Base-by-base conservation (phyloP, 2,888 invertebrate species). In the Aelia acuminata region DNA sequence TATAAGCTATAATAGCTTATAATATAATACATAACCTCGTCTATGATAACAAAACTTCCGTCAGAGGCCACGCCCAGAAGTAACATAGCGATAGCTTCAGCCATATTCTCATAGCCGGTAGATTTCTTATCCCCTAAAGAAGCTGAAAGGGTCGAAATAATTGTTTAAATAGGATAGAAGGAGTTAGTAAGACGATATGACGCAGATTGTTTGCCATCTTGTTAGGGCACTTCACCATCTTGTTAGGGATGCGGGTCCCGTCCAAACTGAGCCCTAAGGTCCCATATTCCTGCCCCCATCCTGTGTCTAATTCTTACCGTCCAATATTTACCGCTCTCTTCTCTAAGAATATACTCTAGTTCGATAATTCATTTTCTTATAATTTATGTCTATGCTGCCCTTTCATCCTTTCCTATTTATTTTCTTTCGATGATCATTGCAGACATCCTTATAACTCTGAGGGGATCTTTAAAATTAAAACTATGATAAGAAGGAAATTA, bases 121-220 rank as follows among this genome's bases (percentile, higher is more conserved):
- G 63, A 35, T 18, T 0, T 18, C 3, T 70, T 35, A 70, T 35
- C 18, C 1, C 18, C 63, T 35, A 70, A 31, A 35, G 63, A 70
- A 70, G 31, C 63, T 18, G 31, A 35, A 35, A 70, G 18, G 63
- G 63, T 11, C 20, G 2, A 70, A 70, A 70, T 70, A 70, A 70
- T 70, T 70, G 63, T 70, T 70, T 63, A 63, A 63, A 63, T 63
- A 31, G 63, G 63, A 70, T 70, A 70, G 63, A 70, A 35, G 31
- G 63, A 70, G 31, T 70, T 70, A 35, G 63, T 70, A 70, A 70
- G 63, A 70, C 63, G 63, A 70, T 70, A 70, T 70, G 35, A 70
- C 63, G 35, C 35, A 70, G 63, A 70, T 35, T 70, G 63, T 70
- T 70, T 70, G 63, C 63, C 63, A 70, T 70, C 63, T 57, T 57